These are phyloP conservation scores for Lipotes vexillifer DNA, from an alignment of 2,113 vertebrate genomes.

Conservation along the genomic window DNA sequence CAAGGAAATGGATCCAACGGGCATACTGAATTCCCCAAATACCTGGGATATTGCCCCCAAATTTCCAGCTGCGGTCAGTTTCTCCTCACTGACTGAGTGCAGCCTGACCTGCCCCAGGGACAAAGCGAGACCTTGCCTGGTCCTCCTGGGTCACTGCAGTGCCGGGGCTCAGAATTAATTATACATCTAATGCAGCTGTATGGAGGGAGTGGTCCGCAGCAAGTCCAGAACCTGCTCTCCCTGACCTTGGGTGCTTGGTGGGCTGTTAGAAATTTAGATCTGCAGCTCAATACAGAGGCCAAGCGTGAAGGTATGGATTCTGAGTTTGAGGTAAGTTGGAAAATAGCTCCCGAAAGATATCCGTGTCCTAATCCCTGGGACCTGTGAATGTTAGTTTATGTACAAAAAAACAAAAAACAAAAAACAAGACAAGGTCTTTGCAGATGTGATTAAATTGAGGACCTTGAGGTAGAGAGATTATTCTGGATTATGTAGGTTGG, in stretches of 20 bases:
- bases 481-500: neutral
- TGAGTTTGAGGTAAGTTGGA: neutral
- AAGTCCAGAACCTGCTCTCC: no score
- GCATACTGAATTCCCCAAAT: rapidly evolving
- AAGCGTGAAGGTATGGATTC: no score
- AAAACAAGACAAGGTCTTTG: neutral
- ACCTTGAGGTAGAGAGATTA: rapidly evolving
- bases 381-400: neutral
- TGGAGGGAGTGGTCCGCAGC: rapidly evolving
- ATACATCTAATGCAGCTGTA: rapidly evolving
- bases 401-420: no score
- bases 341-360: neutral
- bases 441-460: neutral
- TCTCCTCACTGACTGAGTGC: neutral
- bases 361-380: neutral
- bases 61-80: neutral
- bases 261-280: neutral
- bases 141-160: rapidly evolving
- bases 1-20: neutral
- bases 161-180: neutral
- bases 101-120: neutral
- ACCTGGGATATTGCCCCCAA: rapidly evolving
- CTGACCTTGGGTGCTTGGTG: rapidly evolving
- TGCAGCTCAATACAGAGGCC: neutral
- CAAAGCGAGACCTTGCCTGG: neutral